Evolutionary conservation across 2,888 invertebrate genomes (phyloP).

Genomic region (Automeris io): DNA sequence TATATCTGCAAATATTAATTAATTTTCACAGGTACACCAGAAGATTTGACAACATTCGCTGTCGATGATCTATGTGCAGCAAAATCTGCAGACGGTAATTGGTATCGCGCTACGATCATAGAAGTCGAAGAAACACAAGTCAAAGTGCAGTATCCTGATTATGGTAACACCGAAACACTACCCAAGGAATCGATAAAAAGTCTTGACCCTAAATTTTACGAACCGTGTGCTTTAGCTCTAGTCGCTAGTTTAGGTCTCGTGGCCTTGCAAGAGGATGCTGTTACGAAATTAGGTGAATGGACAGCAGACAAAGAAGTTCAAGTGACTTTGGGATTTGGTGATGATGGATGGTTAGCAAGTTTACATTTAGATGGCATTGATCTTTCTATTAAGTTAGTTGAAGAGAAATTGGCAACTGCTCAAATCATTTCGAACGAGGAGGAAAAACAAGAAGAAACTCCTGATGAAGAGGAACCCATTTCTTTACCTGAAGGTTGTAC

Average conservation of each 20-base stretch:
- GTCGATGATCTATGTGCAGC: slow-evolving; percentile 78
- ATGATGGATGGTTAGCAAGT: slow-evolving; percentile 75
- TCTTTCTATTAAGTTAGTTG: slow-evolving; percentile 64
- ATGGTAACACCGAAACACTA: slow-evolving; percentile 81
- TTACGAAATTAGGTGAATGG: slow-evolving; percentile 54
- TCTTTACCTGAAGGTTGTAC: slow-evolving; percentile 52
- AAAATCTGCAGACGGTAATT: slow-evolving; percentile 79
- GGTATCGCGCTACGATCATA: slow-evolving; percentile 81
- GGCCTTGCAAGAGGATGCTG: slow-evolving; percentile 52
- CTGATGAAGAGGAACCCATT: slow-evolving; percentile 38
- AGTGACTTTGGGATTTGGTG: slow-evolving; percentile 70
- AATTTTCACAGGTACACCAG: slow-evolving; percentile 43
- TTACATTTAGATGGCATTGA: slow-evolving; percentile 70
- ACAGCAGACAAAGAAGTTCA: slow-evolving; percentile 69
- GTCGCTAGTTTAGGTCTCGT: slow-evolving; percentile 56
- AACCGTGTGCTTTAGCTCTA: slow-evolving; percentile 55
- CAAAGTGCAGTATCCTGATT: slow-evolving; percentile 80
- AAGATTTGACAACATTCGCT: slow-evolving; percentile 56
- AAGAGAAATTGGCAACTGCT: slow-evolving; percentile 56
- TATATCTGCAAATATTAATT: background rate
- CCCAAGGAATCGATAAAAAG: slow-evolving; percentile 56
- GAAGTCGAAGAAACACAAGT: slow-evolving; percentile 56
- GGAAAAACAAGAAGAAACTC: slow-evolving; percentile 29
- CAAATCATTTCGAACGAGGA: slow-evolving; percentile 32
- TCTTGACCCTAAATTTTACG: slow-evolving; percentile 64